Base-by-base conservation (phyloP, 2,113 vertebrate genomes). In the Conger conger region DNA sequence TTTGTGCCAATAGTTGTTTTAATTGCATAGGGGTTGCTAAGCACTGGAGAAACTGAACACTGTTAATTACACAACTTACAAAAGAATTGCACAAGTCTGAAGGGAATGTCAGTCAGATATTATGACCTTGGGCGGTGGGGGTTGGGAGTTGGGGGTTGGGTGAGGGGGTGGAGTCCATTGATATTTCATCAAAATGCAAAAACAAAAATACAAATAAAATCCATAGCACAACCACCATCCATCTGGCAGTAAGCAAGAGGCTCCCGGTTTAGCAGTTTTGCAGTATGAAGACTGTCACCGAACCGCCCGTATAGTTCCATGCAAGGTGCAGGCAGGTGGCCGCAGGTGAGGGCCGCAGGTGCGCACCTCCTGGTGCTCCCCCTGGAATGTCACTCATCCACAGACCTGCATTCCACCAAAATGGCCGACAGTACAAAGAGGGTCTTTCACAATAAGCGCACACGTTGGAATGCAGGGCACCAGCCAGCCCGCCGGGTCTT, bases 1-100 rank as follows among this genome's bases (percentile, higher is more conserved):
- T 84, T 88, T 86, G 37, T 82, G 91, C 87, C 88, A 87, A 88
- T 87, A 73, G 45, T 87, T n/a, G 68, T 23, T 73, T 85, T 88
- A 91, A 93, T 95, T 96, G 93, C 94, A 94, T 94, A 94, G 93
- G 90, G 90, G 87, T 88, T 94, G 91, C 93, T 85, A 92, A 89
- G 42, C 40, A 91, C 87, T 85, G 60, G 38, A 85, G 81, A 86
- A 92, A 88, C 81, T 57, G 85, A 86, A 13, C 13, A 80, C 40
- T 85, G 27, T 36, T 80, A 38, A 84, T 16, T 78, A 85, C 86
- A 76, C 87, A 81, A 87, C 89, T 89, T 81, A 42, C 76, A 80
- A 85, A 84, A n/a, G n/a, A 87, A 84, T 88, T 86, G 86, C 86
- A 92, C 88, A 89, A 50, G 87, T 90, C 87, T 90, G 76, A 86